A percentile compares a stretch with the other conserved stretches of the same genome.
These are phyloP conservation scores for Terrapene triunguis DNA, from an alignment of 2,113 vertebrate species.

Conservation along the genomic window DNA sequence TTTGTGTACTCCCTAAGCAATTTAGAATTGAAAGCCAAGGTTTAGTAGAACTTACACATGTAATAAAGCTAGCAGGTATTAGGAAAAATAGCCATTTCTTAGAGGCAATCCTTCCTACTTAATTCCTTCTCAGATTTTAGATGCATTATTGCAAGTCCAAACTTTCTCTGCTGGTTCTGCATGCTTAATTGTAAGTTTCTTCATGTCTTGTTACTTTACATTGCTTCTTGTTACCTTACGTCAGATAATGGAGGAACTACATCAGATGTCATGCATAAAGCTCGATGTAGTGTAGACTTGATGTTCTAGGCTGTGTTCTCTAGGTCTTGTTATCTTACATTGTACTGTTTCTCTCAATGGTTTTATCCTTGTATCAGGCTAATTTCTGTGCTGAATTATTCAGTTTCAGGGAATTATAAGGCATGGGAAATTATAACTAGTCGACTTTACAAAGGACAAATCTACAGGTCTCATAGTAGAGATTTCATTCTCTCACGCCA, in stretches of 20 bases:
- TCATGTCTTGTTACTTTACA: not conserved
- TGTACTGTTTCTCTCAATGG: no score
- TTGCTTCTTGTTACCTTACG: not conserved
- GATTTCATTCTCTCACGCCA: not conserved
- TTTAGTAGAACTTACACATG: not conserved
- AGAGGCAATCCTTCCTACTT: not conserved
- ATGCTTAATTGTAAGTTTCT: fast-evolving
- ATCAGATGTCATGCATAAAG: not conserved
- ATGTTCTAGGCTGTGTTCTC: no score
- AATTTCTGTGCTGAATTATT: no score
- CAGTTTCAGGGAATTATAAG: no score
- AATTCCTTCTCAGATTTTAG: not conserved
- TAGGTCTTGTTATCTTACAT: no score
- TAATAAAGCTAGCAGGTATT: not conserved
- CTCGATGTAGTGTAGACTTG: not conserved
- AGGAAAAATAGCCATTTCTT: not conserved
- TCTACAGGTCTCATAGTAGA: not conserved
- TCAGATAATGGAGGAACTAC: not conserved
- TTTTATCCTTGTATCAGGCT: no score
- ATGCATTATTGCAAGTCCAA: not conserved
- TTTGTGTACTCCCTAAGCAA: not conserved
- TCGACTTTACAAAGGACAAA: no score
- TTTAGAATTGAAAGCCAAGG: not conserved
- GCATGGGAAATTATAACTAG: no score
- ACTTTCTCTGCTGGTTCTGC: not conserved